Base-by-base conservation (phyloP, 2,888 invertebrate genomes). In the Allolobophora icterica region DNA sequence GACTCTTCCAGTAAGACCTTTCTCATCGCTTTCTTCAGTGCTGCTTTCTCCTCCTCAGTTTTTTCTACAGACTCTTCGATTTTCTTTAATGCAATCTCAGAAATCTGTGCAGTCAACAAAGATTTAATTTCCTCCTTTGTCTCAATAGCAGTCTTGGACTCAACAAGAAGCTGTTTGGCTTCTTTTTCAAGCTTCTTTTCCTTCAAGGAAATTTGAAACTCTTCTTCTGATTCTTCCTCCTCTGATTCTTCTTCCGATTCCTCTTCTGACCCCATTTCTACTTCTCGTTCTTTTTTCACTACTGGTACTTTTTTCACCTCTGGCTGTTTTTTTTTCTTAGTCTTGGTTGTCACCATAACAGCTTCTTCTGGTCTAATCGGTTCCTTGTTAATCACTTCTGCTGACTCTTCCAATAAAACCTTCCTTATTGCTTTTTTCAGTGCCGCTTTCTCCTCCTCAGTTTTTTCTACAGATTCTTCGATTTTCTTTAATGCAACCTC, bases 11-110 rank as follows among this genome's bases (percentile, higher is more conserved):
- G 21, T 87, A 87, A 24, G 35, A 87, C 87, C 38, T 87, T 34
- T 24, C 38, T 87, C 34, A 87, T 87, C 19, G 38, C 38, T 1
- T 24, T 87, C 87, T 87, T 87, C 38, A 87, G 38, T 35, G 87
- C 87, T 24, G 87, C 87, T 87, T 87, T 87, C 38, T 87, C 87
- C 38, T 87, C 87, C 21, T 87, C 87, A 34, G 87, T 87, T 87
- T 33, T 87, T 34, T 87, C 87, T 24, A 87, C 87, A 87, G 87
- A 87, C 35, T 87, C 35, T 24, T 87, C 87, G 35, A 87, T 87
- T 87, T 87, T 87, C 87, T 87, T 87, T 11, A 87, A 87, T 6
- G 87, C 87, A 87, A 87, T 35, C 87, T 87, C 87, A 87, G 87
- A 87, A 87, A 87, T 87, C 87, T 87, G 34, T 87, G 30, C 35